Evolutionary conservation across 2,797 vertebrate genomes (phyloP).

Genomic region (Pteronotus mesoamericanus): DNA sequence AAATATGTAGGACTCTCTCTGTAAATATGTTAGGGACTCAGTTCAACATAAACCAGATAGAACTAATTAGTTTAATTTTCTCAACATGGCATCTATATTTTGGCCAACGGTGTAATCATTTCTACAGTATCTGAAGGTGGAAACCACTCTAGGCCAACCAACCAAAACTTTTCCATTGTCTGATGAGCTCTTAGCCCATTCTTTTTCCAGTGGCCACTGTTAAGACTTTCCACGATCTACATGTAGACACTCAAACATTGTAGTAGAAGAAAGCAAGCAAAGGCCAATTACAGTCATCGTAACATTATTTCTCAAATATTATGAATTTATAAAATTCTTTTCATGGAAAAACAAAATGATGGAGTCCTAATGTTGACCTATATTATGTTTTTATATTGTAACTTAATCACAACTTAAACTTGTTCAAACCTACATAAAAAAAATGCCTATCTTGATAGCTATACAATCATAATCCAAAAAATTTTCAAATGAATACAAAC

Average conservation of each 20-base stretch:
- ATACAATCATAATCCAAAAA: not conserved
- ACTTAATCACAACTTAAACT: not conserved
- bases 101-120: not conserved
- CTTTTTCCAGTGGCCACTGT: not conserved
- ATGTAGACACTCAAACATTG: not conserved
- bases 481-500: not conserved
- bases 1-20: not conserved
- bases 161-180: not conserved
- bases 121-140: not conserved
- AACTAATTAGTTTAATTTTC: not conserved
- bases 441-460: not conserved
- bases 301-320: not conserved
- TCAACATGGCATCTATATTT: not conserved
- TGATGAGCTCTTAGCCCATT: not conserved
- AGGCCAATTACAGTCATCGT: not conserved
- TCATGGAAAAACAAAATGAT: not conserved
- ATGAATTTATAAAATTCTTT: not conserved
- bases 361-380: not conserved
- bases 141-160: not conserved
- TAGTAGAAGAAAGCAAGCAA: not conserved
- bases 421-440: not conserved
- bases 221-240: not conserved
- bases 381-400: not conserved
- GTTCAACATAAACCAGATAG: not conserved
- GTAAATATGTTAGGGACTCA: not conserved